Percentiles rank a stretch among this genome's conserved stretches.
Conservation (phyloP, 2,113 vertebrate genomes). For the Gallinago paraguaiae region DNA sequence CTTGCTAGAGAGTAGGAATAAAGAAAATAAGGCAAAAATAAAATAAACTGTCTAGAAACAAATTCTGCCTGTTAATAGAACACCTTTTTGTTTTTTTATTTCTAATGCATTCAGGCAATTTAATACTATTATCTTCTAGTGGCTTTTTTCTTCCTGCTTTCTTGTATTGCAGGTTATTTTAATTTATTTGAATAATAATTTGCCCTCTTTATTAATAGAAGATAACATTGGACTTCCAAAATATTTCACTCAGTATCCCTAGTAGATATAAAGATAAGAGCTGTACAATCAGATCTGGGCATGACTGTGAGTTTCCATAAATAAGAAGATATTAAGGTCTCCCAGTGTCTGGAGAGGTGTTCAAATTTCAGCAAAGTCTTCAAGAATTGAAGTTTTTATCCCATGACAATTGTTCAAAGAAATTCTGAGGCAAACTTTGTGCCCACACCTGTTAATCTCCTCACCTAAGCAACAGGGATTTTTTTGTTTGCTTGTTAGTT, state of each 20-base stretch:
- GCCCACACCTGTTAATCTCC: background rate
- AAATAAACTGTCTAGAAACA: background rate
- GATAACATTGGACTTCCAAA: background rate
- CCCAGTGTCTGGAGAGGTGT: background rate
- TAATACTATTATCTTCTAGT: background rate
- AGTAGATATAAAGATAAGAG: background rate
- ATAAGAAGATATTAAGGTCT: background rate
- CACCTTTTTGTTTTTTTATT: background rate
- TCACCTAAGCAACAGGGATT: background rate
- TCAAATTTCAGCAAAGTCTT: background rate
- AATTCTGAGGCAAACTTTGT: background rate
- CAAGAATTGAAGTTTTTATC: background rate
- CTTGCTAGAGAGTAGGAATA: background rate
- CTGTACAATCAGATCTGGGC: background rate
- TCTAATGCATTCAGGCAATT: background rate
- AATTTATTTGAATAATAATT: background rate
- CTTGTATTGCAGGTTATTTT: background rate
- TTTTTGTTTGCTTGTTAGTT: background rate
- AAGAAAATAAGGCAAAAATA: background rate
- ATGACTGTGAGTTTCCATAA: background rate
- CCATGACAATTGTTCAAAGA: background rate
- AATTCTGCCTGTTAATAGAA: background rate
- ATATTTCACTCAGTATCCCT: background rate
- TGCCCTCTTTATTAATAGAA: background rate
- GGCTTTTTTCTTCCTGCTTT: background rate